Evolutionary conservation across 2,888 invertebrate species (phyloP).

Genomic region (Tuta absoluta): DNA sequence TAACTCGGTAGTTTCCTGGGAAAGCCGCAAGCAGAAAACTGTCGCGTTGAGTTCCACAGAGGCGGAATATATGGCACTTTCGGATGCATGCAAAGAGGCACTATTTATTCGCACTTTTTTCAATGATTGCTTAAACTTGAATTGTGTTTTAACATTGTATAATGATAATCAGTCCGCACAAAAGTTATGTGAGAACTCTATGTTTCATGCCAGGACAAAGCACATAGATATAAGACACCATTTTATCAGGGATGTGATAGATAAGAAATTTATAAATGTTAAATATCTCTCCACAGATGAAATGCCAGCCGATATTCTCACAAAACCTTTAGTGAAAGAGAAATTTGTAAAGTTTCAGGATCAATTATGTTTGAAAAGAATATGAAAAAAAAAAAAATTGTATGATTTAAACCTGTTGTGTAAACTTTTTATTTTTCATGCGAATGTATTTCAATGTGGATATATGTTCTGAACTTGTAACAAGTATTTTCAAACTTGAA

Average conservation of each 20-base stretch:
- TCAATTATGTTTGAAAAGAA: too few species aligned
- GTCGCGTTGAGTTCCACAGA: conserved; percentile 32
- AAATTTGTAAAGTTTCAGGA: conserved; percentile 17
- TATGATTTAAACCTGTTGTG: too few species aligned
- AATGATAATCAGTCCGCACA: conserved; percentile 23
- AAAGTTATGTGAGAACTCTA: conserved; percentile 15
- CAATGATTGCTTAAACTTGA: conserved; percentile 11
- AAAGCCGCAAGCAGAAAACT: conserved; percentile 33
- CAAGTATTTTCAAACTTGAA: too few species aligned
- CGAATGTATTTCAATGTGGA: too few species aligned
- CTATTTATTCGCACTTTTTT: conserved; percentile 23
- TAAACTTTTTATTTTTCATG: too few species aligned
- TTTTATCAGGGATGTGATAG: conserved; percentile 13
- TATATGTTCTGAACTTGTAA: too few species aligned
- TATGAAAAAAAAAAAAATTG: too few species aligned
- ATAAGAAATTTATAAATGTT: conserved; percentile 5
- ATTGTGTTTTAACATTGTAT: conserved; percentile 9
- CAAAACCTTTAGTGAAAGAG: conserved; percentile 18
- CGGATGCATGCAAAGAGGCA: conserved; percentile 30
- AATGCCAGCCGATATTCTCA: conserved; percentile 23
- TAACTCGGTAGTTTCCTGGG: conserved; percentile 28
- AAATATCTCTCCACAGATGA: conserved; percentile 18
- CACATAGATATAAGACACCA: conserved; percentile 22
- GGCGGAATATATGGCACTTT: conserved; percentile 34
- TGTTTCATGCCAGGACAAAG: conserved; percentile 18